Percentiles rank a stretch among this genome's conserved stretches.
Conservation (phyloP, 2,113 vertebrate genomes). For the Urocynchramus pylzowi region DNA sequence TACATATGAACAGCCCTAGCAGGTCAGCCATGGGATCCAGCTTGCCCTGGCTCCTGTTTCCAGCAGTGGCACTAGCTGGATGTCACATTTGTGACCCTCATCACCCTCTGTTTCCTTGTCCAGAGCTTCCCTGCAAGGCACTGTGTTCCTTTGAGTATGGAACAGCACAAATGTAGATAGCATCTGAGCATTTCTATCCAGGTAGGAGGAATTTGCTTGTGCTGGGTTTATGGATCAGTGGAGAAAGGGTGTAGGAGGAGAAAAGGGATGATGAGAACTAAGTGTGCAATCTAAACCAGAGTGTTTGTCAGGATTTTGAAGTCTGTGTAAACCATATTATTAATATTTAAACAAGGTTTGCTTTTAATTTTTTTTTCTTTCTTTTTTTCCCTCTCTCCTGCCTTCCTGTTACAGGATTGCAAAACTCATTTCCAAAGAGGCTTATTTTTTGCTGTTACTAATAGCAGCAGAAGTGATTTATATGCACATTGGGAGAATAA, state of each 20-base stretch:
- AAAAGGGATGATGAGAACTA: background rate
- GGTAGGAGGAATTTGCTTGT: background rate
- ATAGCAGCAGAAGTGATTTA: conserved; percentile 29
- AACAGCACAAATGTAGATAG: background rate
- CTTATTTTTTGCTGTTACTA: conserved; percentile 19
- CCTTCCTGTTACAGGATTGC: background rate
- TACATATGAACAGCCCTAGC: background rate
- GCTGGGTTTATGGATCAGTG: background rate
- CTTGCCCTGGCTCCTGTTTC: background rate
- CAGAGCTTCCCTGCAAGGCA: fast-evolving
- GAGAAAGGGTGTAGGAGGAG: background rate
- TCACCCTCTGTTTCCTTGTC: background rate
- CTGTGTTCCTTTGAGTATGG: background rate
- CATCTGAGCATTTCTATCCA: background rate
- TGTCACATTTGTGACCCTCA: fast-evolving
- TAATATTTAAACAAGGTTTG: background rate
- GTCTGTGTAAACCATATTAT: background rate
- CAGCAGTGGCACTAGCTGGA: background rate
- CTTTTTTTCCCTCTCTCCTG: background rate
- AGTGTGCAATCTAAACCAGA: background rate
- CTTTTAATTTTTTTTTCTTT: background rate
- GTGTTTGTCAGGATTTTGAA: background rate
- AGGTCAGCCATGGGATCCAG: background rate
- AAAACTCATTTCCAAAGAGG: conserved; percentile 21
- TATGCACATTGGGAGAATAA: background rate